Evolutionary conservation across 2,113 vertebrate genomes (phyloP).

Genomic region (Thymallus thymallus): DNA sequence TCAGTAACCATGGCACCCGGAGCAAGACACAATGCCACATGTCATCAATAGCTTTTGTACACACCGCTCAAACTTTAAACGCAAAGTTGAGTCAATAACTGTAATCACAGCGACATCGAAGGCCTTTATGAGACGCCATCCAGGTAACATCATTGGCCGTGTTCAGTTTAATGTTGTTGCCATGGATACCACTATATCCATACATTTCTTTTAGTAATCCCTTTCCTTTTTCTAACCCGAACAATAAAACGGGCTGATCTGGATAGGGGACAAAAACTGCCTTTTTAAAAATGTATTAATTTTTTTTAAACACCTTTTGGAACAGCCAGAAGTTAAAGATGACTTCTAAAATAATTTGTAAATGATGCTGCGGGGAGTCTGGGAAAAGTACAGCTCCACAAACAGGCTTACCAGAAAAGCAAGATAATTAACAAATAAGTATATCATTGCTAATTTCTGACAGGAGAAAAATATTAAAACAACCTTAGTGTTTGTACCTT

Average conservation of each 20-base stretch:
- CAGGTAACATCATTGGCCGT: constrained; percentile 72
- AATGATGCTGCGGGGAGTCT: constrained; percentile 66
- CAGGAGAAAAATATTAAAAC: constrained; percentile 75
- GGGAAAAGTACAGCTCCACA: constrained; percentile 43
- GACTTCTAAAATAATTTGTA: constrained; percentile 72
- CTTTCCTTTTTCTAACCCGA: constrained; percentile 38
- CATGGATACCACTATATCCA: constrained; percentile 77
- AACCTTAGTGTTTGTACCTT: constrained; percentile 69
- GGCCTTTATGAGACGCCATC: constrained; percentile 74
- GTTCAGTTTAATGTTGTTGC: constrained; percentile 76
- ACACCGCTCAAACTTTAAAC: constrained; percentile 70
- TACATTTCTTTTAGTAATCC: constrained; percentile 74
- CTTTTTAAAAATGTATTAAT: constrained; percentile 63
- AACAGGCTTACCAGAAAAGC: no score
- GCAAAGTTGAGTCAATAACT: constrained; percentile 83
- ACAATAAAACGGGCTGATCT: constrained; percentile 70
- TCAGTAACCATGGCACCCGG: constrained; percentile 77
- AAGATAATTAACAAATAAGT: constrained; percentile 66
- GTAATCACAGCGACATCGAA: constrained; percentile 69
- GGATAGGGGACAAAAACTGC: constrained; percentile 66
- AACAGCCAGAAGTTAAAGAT: constrained; percentile 47
- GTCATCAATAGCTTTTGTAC: constrained; percentile 73
- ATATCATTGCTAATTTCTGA: constrained; percentile 79
- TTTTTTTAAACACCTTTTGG: constrained; percentile 49
- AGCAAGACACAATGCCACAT: constrained; percentile 59